phyloP scores from a whole-genome alignment of 1,140 invertebrate species.

The Aphaenogaster rudis region DNA sequence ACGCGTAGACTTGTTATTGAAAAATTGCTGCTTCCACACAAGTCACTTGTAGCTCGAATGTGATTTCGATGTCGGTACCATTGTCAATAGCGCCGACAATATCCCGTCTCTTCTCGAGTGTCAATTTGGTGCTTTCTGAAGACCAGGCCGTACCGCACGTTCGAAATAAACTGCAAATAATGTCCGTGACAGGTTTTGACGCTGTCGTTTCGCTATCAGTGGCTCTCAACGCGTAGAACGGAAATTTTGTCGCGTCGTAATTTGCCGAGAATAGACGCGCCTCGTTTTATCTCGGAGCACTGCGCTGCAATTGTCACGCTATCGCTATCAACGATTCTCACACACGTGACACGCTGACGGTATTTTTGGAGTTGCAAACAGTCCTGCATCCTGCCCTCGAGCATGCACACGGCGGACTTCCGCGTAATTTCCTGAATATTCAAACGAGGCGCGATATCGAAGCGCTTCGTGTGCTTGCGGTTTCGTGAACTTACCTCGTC shows the following conservation, averaged over 20 bases:
- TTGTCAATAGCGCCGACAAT: constrained; percentile 45
- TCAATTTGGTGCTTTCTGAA: constrained; percentile 51
- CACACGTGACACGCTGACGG: background rate
- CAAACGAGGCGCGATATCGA: constrained; percentile 26
- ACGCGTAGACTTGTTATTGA: background rate
- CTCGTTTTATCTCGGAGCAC: background rate
- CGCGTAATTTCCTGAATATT: constrained; percentile 58
- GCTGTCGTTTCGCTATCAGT: constrained; percentile 30
- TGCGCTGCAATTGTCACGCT: background rate
- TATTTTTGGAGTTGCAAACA: constrained; percentile 3
- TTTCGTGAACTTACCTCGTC: constrained; percentile 65
- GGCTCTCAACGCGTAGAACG: constrained; percentile 20
- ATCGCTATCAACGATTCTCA: background rate
- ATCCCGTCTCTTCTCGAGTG: constrained; percentile 19
- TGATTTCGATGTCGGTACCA: constrained; percentile 14
- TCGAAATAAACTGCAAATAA: constrained; percentile 55
- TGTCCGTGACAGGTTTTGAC: constrained; percentile 44
- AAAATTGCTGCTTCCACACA: background rate
- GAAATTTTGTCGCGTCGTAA: background rate
- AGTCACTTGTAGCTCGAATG: background rate
- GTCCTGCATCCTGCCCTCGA: background rate
- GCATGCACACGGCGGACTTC: constrained; percentile 6
- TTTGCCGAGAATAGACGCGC: background rate
- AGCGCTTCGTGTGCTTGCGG: constrained; percentile 46
- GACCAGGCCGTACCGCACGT: constrained; percentile 25